phyloP scores from a whole-genome alignment of 53 echinoderm and acorn worm genomes.

The Stichopus horrens region DNA sequence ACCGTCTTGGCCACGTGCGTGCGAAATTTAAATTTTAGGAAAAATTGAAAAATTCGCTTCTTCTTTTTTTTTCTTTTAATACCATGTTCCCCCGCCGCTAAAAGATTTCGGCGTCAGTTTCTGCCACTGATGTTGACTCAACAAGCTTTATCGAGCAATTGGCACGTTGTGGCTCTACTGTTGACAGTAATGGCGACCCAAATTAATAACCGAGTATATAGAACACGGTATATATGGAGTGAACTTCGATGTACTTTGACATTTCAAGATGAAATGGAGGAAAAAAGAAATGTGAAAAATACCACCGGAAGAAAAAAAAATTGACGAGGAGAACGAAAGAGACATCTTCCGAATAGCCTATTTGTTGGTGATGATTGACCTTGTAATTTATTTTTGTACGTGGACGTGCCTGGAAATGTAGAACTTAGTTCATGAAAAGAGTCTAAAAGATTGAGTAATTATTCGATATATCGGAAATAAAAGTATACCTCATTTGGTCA shows the following conservation, averaged over 20 bases:
- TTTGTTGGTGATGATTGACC: too few relatives aligned
- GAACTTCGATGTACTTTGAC: not conserved
- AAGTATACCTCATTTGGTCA: too few relatives aligned
- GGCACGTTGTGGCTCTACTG: constrained; percentile 23
- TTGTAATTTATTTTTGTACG: too few relatives aligned
- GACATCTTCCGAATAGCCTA: too few relatives aligned
- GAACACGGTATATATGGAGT: not conserved
- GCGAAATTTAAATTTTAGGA: constrained; percentile 39
- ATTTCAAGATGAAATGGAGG: not conserved
- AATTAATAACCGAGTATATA: too few relatives aligned
- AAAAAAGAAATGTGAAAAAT: not conserved
- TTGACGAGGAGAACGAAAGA: too few relatives aligned
- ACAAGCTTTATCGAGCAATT: constrained; percentile 14
- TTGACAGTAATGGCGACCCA: constrained; percentile 28
- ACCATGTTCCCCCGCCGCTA: constrained; percentile 23
- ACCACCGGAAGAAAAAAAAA: not conserved
- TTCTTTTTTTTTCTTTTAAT: not conserved
- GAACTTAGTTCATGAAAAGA: too few relatives aligned
- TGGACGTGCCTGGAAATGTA: too few relatives aligned
- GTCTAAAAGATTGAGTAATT: too few relatives aligned
- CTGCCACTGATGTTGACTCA: not conserved
- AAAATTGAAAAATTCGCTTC: not conserved
- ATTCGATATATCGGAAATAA: too few relatives aligned
- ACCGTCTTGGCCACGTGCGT: constrained; percentile 36
- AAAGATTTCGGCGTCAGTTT: constrained; percentile 36